Conservation (phyloP, 2,888 invertebrate species). For the Lottia gigantea region DNA sequence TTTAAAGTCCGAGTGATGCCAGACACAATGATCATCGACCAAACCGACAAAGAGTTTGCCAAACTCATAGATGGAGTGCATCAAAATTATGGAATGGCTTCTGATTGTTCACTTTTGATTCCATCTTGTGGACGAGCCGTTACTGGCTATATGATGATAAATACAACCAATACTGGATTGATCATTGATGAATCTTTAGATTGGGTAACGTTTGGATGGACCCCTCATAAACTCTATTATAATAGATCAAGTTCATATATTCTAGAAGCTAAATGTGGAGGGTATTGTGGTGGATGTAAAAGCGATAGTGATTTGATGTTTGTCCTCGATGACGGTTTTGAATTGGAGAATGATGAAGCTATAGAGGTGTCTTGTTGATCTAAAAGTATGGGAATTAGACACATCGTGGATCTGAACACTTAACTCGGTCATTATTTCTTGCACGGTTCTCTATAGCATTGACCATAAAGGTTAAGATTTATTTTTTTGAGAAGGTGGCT, state of each 20-base stretch:
- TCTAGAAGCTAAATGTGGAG: background rate
- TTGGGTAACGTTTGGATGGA: background rate
- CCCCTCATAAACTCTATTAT: background rate
- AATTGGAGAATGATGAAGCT: background rate
- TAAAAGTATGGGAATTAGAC: no score
- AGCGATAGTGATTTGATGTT: background rate
- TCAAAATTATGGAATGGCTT: background rate
- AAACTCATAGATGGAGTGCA: background rate
- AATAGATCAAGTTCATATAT: background rate
- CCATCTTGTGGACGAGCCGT: background rate
- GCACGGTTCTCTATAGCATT: no score
- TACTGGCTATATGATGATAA: background rate
- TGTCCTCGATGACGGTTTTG: background rate
- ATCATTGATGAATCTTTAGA: background rate
- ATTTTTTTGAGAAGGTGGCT: no score
- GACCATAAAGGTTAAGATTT: no score
- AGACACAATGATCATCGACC: background rate
- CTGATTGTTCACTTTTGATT: background rate
- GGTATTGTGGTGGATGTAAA: constrained; percentile 1
- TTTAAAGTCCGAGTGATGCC: background rate
- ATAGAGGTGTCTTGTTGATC: background rate
- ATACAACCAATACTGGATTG: background rate
- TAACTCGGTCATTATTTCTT: no score
- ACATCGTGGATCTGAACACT: no score
- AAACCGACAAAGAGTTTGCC: background rate